A percentile compares a stretch with the other conserved stretches of the same genome.
Evolutionary conservation across 2,113 vertebrate species (phyloP).

Genomic region (Lontra canadensis): DNA sequence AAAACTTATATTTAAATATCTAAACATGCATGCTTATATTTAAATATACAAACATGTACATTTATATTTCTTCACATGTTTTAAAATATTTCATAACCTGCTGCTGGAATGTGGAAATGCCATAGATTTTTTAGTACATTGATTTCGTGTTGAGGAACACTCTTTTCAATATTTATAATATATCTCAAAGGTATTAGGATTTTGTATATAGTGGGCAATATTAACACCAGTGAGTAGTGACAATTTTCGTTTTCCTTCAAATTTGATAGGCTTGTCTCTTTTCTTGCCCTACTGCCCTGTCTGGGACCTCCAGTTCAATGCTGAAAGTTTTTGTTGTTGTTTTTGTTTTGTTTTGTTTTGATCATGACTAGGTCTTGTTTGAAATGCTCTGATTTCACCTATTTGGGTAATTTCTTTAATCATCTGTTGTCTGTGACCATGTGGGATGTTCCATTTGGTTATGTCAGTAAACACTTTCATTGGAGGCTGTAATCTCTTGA

Average conservation of each 20-base stretch:
- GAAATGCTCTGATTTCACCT: not conserved
- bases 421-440: not conserved
- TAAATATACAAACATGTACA: too few species aligned
- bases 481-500: not conserved
- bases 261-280: not conserved
- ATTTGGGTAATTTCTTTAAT: not conserved
- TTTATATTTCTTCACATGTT: too few species aligned
- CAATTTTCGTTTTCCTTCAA: not conserved
- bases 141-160: not conserved
- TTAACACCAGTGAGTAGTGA: not conserved
- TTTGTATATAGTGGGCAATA: not conserved
- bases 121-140: not conserved
- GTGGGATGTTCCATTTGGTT: not conserved
- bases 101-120: not conserved
- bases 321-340: not conserved
- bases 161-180: not conserved
- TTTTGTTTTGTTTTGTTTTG: not conserved
- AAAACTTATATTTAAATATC: too few species aligned
- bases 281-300: not conserved
- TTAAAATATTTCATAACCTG: too few species aligned
- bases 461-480: not conserved
- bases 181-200: not conserved
- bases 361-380: not conserved
- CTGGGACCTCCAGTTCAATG: not conserved
- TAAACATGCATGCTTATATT: too few species aligned